Evolutionary conservation across 2,113 vertebrate species (phyloP).

Genomic region (Spea multiplicata): DNA sequence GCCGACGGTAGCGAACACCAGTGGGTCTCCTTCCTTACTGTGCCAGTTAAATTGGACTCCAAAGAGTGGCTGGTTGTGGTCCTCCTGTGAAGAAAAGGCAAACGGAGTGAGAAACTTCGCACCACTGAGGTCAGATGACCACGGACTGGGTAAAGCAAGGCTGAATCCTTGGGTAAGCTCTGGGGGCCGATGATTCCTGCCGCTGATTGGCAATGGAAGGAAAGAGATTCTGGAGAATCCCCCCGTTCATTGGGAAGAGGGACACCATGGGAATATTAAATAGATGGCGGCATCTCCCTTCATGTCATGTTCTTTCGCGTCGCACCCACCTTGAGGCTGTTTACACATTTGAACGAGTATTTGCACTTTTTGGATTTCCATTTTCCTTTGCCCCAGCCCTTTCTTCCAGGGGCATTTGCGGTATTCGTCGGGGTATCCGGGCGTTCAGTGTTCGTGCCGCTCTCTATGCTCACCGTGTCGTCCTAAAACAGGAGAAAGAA

Average conservation of each 20-base stretch:
- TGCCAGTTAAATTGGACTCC: constrained; percentile 99
- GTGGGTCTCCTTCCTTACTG: constrained; percentile 96
- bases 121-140: too few relatives aligned
- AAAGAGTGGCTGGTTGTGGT: constrained; percentile 94
- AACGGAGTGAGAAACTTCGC: not conserved
- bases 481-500: constrained; percentile 70
- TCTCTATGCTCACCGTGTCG: constrained; percentile 91
- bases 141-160: too few relatives aligned
- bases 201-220: too few relatives aligned
- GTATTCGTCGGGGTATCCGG: constrained; percentile 98
- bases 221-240: too few relatives aligned
- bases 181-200: too few relatives aligned
- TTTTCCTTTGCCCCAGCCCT: constrained; percentile 98
- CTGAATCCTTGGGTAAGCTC: too few relatives aligned
- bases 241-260: too few relatives aligned
- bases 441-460: constrained; percentile 88
- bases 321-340: constrained; percentile 86
- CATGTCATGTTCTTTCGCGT: too few relatives aligned
- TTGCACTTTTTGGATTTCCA: constrained; percentile 99
- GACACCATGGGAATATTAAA: too few relatives aligned
- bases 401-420: constrained; percentile 90
- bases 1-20: constrained; percentile 96
- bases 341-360: constrained; percentile 98
- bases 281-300: too few relatives aligned
- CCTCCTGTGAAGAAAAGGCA: constrained; percentile 75